phyloP scores from a whole-genome alignment of 2,797 vertebrate genomes.

The Dicrostonyx torquatus region DNA sequence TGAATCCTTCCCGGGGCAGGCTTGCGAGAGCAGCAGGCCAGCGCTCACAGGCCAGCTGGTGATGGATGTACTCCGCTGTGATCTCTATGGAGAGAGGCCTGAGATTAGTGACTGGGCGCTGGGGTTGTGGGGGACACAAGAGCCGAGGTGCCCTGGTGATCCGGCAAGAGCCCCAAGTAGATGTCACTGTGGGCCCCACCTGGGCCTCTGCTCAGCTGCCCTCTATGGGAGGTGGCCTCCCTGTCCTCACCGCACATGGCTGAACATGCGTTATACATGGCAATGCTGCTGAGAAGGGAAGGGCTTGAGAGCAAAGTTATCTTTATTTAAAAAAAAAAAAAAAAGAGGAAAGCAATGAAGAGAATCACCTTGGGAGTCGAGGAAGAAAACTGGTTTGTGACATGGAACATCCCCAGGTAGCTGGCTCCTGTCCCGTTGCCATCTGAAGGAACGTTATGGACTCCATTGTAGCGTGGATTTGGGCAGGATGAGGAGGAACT shows the following conservation, averaged over 20 bases:
- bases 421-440: no score
- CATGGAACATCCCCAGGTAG: not conserved
- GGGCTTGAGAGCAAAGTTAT: not conserved
- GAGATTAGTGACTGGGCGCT: not conserved
- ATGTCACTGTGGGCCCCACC: not conserved
- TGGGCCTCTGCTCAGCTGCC: not conserved
- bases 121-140: not conserved
- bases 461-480: accelerated
- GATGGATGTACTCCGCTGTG: not conserved
- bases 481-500: accelerated
- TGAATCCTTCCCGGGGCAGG: not conserved
- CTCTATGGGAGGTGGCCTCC: no score
- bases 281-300: no score
- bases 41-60: not conserved
- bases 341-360: not conserved
- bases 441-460: accelerated
- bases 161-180: not conserved
- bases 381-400: not conserved
- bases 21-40: not conserved
- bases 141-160: not conserved
- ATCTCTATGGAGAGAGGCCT: not conserved
- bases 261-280: not conserved
- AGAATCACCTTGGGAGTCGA: not conserved
- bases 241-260: accelerated
- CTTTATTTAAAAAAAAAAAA: not conserved